Percentiles rank a stretch among this genome's conserved stretches.
These are phyloP conservation scores for Lycaena phlaeas DNA, from an alignment of 2,888 invertebrate genomes.

Conservation along the genomic window DNA sequence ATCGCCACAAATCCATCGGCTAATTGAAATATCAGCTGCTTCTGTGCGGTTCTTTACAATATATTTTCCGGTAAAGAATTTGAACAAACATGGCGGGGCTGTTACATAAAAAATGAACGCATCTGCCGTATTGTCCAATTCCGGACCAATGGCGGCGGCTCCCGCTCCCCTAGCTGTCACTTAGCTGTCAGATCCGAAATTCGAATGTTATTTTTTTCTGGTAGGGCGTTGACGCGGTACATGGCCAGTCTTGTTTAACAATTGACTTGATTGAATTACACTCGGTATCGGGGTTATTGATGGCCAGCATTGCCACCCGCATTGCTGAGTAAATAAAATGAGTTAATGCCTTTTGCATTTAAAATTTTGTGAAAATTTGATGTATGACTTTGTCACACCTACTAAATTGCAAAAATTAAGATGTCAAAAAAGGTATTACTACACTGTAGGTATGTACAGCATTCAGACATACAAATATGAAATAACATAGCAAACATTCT, in stretches of 20 bases:
- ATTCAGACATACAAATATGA: no score
- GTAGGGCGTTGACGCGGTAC: conserved; percentile 65
- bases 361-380: no score
- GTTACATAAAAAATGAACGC: conserved; percentile 47
- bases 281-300: conserved; percentile 54
- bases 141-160: conserved; percentile 52
- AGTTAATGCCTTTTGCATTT: no score
- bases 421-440: no score
- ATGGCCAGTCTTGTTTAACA: conserved; percentile 59
- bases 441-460: no score
- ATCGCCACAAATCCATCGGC: conserved; percentile 34
- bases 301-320: conserved; percentile 55
- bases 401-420: no score
- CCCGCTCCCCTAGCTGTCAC: conserved; percentile 69
- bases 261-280: conserved; percentile 69
- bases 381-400: no score
- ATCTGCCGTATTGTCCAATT: conserved; percentile 69
- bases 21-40: conserved; percentile 58
- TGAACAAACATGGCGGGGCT: conserved; percentile 63
- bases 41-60: conserved; percentile 22
- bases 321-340: conserved; percentile 46
- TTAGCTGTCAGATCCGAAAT: conserved; percentile 49
- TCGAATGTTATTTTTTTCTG: conserved; percentile 51
- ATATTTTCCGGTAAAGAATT: conserved; percentile 34
- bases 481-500: no score